Percentiles rank a stretch among this genome's conserved stretches.
Conservation (phyloP, 2,888 invertebrate species). For the Xanthostigma xanthostigma region DNA sequence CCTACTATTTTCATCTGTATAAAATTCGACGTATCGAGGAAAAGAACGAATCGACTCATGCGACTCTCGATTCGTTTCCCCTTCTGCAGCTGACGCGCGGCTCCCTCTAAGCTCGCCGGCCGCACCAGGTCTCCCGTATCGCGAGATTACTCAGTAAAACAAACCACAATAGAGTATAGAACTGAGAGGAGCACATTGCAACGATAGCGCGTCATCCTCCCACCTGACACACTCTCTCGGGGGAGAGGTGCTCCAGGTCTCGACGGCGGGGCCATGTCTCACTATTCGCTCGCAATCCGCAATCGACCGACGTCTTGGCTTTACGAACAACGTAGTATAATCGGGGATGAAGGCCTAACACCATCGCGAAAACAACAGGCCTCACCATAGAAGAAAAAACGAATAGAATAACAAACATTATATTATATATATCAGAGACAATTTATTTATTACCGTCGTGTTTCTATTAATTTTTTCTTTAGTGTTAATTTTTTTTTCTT, state of each 20-base stretch:
- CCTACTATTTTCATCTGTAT: too few relatives aligned
- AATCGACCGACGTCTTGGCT: conserved; percentile 89
- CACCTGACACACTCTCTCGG: conserved; percentile 1
- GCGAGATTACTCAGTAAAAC: conserved; percentile 1
- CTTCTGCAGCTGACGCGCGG: too few relatives aligned
- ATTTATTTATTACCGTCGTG: conserved; percentile 8
- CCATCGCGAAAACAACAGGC: too few relatives aligned
- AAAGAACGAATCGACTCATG: too few relatives aligned
- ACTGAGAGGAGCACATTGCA: conserved; percentile 2
- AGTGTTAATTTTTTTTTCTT: neutral
- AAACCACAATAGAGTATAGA: neutral
- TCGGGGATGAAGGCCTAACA: conserved; percentile 59
- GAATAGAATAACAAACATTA: too few relatives aligned
- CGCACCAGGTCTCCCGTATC: neutral
- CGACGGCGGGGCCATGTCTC: conserved; percentile 29
- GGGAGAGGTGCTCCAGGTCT: too few relatives aligned
- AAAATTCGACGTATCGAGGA: too few relatives aligned
- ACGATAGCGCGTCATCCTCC: conserved; percentile 9
- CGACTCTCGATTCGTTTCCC: too few relatives aligned
- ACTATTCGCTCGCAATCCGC: conserved; percentile 82
- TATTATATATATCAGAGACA: too few relatives aligned
- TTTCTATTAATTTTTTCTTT: conserved; percentile 18
- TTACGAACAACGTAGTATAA: conserved; percentile 26
- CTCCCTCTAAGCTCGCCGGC: too few relatives aligned
- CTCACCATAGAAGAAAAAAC: too few relatives aligned